Base-by-base conservation (phyloP, 2,797 vertebrate genomes). In the Argyrosomus regius region DNA sequence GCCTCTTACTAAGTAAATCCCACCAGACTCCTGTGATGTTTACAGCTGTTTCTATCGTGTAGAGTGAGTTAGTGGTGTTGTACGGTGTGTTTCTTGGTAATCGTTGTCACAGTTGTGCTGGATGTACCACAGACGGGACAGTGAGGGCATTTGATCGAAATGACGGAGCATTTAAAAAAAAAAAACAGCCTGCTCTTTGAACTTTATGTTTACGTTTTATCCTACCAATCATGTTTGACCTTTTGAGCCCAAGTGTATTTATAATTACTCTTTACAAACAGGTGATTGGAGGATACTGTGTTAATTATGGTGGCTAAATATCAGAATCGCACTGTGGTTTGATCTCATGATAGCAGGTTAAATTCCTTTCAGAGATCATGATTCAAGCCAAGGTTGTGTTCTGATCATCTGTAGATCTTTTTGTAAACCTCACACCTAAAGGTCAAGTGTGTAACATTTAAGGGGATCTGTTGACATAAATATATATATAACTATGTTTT, bases 41-140 rank as follows among this genome's bases (percentile, higher is more conserved):
- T 93, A 93, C 91, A 91, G 81, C 79, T 72, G 71, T 90, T 84
- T 79, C 67, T 85, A 35, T 88, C 14, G 59, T 85, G 83, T 66
- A 26, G 77, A 78, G 83, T 88, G 58, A 74, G 49, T 69, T 72
- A 22, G 75, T 90, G 80, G 26, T 82, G 78, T 89, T 5, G 61
- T 85, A 18, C 35, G 12, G 62, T 87, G 77, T 72, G 57, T 82
- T 52, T 76, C 54, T 66, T 50, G 45, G 84, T 90, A 65, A 62
- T 81, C 22, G 22, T 82, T 20, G 46, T 83, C 59, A 71, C 62
- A 50, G 8, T 82, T 28, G 79, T 86, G 77, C 81, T 86, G 88
- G 84, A 84, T 84, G 82, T 88, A 72, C 72, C 72, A 66, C 86
- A 78, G 64, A 58, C 0, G 3, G 68, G 81, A 62, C 59, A 41